phyloP scores from a whole-genome alignment of 1,140 invertebrate genomes.

The Tetraneura akinire region DNA sequence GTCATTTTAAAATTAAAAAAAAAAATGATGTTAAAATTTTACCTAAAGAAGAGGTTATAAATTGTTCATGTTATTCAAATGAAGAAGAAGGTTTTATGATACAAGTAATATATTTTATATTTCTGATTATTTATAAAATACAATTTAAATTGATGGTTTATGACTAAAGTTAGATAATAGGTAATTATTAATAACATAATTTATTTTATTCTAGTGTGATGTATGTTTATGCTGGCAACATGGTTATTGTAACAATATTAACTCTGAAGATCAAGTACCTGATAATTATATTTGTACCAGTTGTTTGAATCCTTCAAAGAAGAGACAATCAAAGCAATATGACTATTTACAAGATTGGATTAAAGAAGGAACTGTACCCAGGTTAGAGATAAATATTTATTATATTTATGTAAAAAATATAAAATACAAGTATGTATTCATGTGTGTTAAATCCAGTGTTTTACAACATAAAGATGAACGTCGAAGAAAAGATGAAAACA shows the following conservation, averaged over 20 bases:
- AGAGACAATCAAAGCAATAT: constrained; percentile 71
- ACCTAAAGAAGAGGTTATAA: constrained; percentile 75
- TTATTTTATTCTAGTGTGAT: constrained; percentile 73
- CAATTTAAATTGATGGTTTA: too few relatives aligned
- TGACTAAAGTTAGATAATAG: too few relatives aligned
- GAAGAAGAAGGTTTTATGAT: constrained; percentile 95
- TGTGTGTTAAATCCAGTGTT: constrained; percentile 15
- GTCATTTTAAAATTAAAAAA: constrained; percentile 40
- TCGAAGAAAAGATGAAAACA: constrained; percentile 48
- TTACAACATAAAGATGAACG: constrained; percentile 47
- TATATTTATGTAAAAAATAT: not conserved
- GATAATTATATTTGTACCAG: constrained; percentile 88
- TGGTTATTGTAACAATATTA: constrained; percentile 82
- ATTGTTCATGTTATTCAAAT: constrained; percentile 77
- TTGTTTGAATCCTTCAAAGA: constrained; percentile 76
- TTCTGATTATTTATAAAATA: too few relatives aligned
- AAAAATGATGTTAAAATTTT: constrained; percentile 52
- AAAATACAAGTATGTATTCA: not conserved
- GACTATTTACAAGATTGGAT: constrained; percentile 86
- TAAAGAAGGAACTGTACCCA: constrained; percentile 76
- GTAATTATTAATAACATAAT: too few relatives aligned
- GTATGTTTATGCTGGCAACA: constrained; percentile 94
- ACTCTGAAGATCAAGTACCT: constrained; percentile 78
- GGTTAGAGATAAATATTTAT: constrained; percentile 57
- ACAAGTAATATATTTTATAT: constrained; percentile 57